These are phyloP conservation scores for Andrena hattorfiana DNA, from an alignment of 2,888 invertebrate species.

Conservation along the genomic window DNA sequence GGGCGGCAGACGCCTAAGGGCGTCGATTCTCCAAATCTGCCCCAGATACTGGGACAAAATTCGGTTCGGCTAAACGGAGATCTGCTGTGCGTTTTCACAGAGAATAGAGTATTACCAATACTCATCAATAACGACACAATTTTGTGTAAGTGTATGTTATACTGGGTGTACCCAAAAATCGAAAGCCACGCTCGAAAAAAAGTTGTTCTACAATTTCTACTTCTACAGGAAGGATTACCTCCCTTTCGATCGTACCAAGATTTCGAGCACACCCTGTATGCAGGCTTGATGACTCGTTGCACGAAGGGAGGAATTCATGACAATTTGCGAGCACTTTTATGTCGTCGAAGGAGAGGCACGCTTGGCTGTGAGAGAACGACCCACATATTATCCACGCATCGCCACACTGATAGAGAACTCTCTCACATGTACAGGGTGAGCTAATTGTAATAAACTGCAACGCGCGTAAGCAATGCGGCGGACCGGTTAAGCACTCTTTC, in stretches of 20 bases:
- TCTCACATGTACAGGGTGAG: conserved; percentile 55
- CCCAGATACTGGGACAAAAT: no score
- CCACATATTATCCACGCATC: conserved; percentile 59
- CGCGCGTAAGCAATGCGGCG: conserved; percentile 24
- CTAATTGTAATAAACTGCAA: conserved; percentile 50
- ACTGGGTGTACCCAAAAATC: no score
- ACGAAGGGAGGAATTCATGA: not conserved
- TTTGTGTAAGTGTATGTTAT: no score
- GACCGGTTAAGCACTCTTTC: conserved; percentile 25
- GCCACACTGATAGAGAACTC: conserved; percentile 51
- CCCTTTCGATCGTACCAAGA: no score
- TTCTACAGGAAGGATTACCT: no score
- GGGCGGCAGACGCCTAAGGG: no score
- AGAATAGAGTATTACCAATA: not conserved
- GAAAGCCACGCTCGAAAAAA: no score
- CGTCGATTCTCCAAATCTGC: no score
- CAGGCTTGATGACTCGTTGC: no score
- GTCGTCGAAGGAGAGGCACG: conserved; percentile 13
- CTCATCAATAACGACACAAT: not conserved
- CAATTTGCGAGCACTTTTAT: conserved; percentile 3
- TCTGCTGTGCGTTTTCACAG: not conserved
- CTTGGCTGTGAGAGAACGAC: conserved; percentile 34
- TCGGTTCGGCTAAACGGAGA: no score
- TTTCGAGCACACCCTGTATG: no score
- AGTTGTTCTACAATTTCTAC: no score